Evolutionary conservation across 2,797 vertebrate species (phyloP), one percentile per base, ranked within the genome.

Genomic region (Vireo griseus): DNA sequence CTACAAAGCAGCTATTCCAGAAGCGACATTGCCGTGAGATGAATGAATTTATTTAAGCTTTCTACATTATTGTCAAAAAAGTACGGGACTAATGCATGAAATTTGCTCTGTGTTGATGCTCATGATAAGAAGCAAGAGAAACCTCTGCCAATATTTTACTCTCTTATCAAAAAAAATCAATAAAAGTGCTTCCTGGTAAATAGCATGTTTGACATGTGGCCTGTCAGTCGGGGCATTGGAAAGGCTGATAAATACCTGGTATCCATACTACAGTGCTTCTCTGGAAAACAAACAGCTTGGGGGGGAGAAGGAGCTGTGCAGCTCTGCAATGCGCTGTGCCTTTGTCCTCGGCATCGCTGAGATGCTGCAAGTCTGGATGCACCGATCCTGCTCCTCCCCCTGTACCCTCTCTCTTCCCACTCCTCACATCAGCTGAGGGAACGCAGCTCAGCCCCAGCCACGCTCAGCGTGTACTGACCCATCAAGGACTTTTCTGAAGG

Each of bases 141-240:
- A 85, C 42, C 11, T 86, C 81, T 95, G 91, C 90, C 94, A 94
- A 78, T 96, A 75, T 94, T 96, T 96, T 85, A 71, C 47, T 87
- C 68, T 79, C 75, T 94, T 95, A 96, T 89, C 39, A 87, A 82
- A 84, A 86, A 78, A 91, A 94, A 93, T 95, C 91, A 80, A 96
- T 96, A 73, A 57, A 82, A 91, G 85, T 72, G 58, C 88, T 94
- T 95, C 88, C 94, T 86, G 84, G 86, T 76, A 95, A 95, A 92
- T 68, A 95, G 72, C 2, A 1, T 21, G 59, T 95, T 95, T 95
- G 86, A 91, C 67, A 87, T 80, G 84, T 65, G 81, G 71, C 44
- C 57, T 82, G 45, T 79, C 57, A 29, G 78, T 28, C 2, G 3
- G 31, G 72, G 25, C 80, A 58, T 62, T 95, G 3, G 3, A 55